Base-by-base conservation (phyloP, 2,113 vertebrate genomes). In the Etheostoma cragini region DNA sequence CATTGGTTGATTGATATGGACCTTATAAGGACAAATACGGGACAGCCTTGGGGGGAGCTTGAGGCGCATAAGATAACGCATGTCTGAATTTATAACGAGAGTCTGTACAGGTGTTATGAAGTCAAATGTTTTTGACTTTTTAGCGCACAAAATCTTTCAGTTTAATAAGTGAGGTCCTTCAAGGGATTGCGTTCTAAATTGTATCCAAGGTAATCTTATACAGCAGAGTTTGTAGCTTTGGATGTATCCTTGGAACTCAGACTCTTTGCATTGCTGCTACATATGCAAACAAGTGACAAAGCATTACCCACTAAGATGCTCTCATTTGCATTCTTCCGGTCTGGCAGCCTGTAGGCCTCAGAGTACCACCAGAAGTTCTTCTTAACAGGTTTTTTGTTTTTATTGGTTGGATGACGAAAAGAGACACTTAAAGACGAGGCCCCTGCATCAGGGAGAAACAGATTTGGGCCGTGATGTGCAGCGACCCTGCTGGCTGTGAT, bases 151-250 rank as follows among this genome's bases (percentile, higher is more conserved):
- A 30, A 30, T 30, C 30, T 30, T 30, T 30, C 30, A 30, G 30
- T 30, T 30, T 30, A 3, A 30, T 30, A 30, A 30, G 30, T 30
- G 30, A 30, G 30, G 30, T 4, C 30, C 30, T 30, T 30, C 30
- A 80, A 85, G 70, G 79, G 86, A 45, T 83, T 91, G 80, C 79
- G 74, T 92, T 94, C 70, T 85, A 38, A 87, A 78, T 80, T 56
- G 72, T 54, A 22, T 71, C 72, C 70, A 47, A 46, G 30, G 74
- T 50, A 19, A 68, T 22, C 24, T 14, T 6, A 65, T 61, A 15
- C 53, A n/a, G 53, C 50, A 65, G 19, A 33, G 50, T 70, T 70
- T 52, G 70, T 82, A 84, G 85, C 46, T 62, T 60, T 82, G 78
- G 5, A 2, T 70, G 76, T 83, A 4, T 65, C 78, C 63, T 74